Evolutionary conservation across 2,113 vertebrate species (phyloP), one percentile per base, ranked within the genome.

Genomic region (Macrotus californicus): DNA sequence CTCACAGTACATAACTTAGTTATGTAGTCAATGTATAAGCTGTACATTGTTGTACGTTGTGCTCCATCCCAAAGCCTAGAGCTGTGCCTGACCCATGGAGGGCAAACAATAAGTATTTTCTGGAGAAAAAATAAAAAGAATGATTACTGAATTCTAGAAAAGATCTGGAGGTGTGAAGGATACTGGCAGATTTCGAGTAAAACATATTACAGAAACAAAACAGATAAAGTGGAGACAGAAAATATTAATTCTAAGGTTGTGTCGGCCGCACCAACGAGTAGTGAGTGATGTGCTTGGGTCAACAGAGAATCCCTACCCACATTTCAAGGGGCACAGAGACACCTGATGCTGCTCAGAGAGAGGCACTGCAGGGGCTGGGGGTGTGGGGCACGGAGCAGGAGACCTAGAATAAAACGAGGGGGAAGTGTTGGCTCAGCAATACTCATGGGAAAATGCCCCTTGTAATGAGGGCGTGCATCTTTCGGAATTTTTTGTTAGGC

Each of bases 191-290:
- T 66, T 87, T 48, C 7, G 59, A 64, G 4, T 26, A 75, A 48
- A 15, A 24, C 67, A 80, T 36, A 19, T 67, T 61, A 72, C 36
- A 77, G 26, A 94, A 92, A 94, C 36, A 93, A 94, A 89, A 12
- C 70, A 89, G 75, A 59, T 26, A 72, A 66, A 36, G 59, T 14
- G 0, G 18, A 11, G 64, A 81, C 36, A 84, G 36, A 43, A 59
- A 66, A 77, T 18, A 31, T 36, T 96, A 48, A 54, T 46, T 52
- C 24, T 46, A 22, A 69, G 48, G 34, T 18, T 34, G 15, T 19
- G 2, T 16, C 0, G 0, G 52, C 3, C 12, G 2, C 31, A 52
- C n/a, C 41, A 14, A 1, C 0, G 29, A 59, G 43, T 9, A 15
- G 48, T 48, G 34, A 50, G 7, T 19, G 24, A 56, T 1, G 1